phyloP scores from a whole-genome alignment of 2,797 vertebrate species.

The Mionectes olivaceus region DNA sequence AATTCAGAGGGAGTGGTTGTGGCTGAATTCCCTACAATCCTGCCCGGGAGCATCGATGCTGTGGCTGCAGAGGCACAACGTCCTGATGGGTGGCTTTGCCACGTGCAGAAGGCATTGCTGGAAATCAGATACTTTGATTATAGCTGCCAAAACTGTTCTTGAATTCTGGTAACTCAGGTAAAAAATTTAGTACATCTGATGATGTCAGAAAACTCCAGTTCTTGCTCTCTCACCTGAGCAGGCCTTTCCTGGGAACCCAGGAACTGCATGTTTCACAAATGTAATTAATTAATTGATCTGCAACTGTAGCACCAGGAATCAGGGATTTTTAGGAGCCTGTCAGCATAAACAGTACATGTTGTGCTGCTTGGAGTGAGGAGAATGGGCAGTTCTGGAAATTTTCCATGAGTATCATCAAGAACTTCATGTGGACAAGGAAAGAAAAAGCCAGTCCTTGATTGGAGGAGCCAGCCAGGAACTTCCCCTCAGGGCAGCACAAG shows the following conservation, averaged over 20 bases:
- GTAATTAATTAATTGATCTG: slow-evolving; percentile 1
- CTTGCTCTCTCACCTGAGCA: background rate
- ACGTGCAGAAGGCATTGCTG: background rate
- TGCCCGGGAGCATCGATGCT: background rate
- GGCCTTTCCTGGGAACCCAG: background rate
- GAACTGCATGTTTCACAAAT: background rate
- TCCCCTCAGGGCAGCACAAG: background rate
- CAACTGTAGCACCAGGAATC: background rate
- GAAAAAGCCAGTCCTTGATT: background rate
- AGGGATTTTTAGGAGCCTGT: background rate
- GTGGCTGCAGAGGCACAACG: background rate
- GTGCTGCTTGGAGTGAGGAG: accelerated
- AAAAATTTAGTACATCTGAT: background rate
- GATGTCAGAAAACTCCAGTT: background rate
- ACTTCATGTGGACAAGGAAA: background rate
- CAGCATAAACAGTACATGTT: background rate
- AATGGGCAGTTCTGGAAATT: accelerated
- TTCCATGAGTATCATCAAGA: background rate
- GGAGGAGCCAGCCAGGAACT: background rate
- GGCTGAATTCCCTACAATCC: background rate
- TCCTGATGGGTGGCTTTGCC: slow-evolving; percentile 12
- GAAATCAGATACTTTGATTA: slow-evolving; percentile 11
- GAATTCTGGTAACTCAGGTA: background rate
- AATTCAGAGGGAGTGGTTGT: background rate
- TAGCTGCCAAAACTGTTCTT: slow-evolving; percentile 24